Conservation (phyloP, 2,888 invertebrate genomes). For the Nycteola revayana region DNA sequence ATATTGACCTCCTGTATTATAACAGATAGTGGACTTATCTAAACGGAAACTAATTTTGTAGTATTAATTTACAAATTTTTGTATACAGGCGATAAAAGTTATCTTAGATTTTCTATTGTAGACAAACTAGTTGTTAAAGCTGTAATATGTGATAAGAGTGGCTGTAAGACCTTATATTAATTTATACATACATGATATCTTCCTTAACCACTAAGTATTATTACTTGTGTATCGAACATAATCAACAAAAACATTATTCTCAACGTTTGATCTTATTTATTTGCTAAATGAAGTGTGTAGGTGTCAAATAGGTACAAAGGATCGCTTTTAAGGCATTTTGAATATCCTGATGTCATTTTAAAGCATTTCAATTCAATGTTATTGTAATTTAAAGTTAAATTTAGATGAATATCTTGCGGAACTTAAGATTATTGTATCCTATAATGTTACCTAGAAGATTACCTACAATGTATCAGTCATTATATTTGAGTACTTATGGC, state of each 20-base stretch:
- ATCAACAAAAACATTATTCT: constrained; percentile 33
- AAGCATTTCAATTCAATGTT: constrained; percentile 60
- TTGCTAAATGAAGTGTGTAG: constrained; percentile 55
- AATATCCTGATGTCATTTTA: constrained; percentile 53
- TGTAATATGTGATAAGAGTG: constrained; percentile 80
- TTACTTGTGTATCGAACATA: constrained; percentile 36
- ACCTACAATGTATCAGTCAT: constrained; percentile 38
- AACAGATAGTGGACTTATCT: constrained; percentile 47
- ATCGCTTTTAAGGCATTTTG: constrained; percentile 55
- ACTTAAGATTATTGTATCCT: constrained; percentile 60
- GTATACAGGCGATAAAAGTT: constrained; percentile 70
- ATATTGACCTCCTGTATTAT: constrained; percentile 60
- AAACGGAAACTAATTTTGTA: constrained; percentile 63
- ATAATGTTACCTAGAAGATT: constrained; percentile 68
- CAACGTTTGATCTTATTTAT: constrained; percentile 37
- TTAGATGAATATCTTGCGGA: constrained; percentile 55
- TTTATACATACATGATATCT: constrained; percentile 56
- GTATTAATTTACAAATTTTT: constrained; percentile 67
- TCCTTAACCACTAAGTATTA: constrained; percentile 47
- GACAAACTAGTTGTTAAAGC: constrained; percentile 69
- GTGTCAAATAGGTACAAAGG: constrained; percentile 71
- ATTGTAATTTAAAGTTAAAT: constrained; percentile 53
- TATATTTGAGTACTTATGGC: constrained; percentile 61
- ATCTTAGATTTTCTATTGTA: constrained; percentile 80
- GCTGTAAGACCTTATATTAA: constrained; percentile 71